Evolutionary conservation across 1,140 invertebrate genomes (phyloP).

Genomic region (Propsilocerus akamusi): DNA sequence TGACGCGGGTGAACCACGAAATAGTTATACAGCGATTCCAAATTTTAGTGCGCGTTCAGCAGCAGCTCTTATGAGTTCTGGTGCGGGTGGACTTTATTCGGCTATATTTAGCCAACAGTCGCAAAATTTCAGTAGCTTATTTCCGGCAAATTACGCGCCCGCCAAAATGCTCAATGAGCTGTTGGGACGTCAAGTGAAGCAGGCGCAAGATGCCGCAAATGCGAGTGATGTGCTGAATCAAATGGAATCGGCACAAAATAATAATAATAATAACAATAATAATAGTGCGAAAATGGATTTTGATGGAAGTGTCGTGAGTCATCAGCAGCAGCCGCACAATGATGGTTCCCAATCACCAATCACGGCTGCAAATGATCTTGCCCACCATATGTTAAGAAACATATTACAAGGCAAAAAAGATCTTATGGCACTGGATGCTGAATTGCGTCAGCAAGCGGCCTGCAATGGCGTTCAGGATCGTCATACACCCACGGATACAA

Average conservation of each 20-base stretch:
- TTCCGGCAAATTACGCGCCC: conserved; percentile 52
- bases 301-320: conserved; percentile 10
- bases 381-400: conserved; percentile 64
- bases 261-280: conserved; percentile 4
- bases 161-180: conserved; percentile 72
- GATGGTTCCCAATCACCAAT: conserved; percentile 22
- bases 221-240: conserved; percentile 23
- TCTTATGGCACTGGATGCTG: conserved; percentile 40
- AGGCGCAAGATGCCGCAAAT: conserved; percentile 42
- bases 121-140: conserved; percentile 52
- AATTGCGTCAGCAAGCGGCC: conserved; percentile 27
- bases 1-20: conserved; percentile 83
- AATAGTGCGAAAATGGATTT: conserved; percentile 11
- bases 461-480: conserved; percentile 22
- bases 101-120: conserved; percentile 53
- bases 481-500: conserved; percentile 26
- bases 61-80: conserved; percentile 64
- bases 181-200: conserved; percentile 53
- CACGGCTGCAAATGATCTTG: conserved; percentile 41
- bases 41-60: conserved; percentile 65
- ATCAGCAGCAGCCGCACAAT: conserved; percentile 15
- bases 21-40: conserved; percentile 76
- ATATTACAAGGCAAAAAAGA: conserved; percentile 70
- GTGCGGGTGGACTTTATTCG: conserved; percentile 63
- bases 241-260: conserved; percentile 21